phyloP scores from a whole-genome alignment of 1,140 invertebrate genomes.

The silkworm (Bombyx mori) region DNA sequence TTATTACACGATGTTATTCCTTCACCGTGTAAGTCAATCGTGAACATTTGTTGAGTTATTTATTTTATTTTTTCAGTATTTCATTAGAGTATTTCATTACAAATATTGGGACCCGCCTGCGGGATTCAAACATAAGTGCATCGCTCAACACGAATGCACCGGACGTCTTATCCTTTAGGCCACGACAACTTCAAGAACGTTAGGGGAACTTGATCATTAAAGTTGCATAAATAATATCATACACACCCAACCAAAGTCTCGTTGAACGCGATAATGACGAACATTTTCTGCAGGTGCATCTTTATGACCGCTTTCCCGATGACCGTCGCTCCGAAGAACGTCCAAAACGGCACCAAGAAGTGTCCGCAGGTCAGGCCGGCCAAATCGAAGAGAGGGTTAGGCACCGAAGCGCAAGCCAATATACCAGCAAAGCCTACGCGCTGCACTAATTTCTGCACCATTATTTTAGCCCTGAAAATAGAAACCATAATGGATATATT shows the following conservation, averaged over 20 bases:
- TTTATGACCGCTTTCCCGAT: slow-evolving; percentile 99
- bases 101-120: too few relatives aligned
- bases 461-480: slow-evolving; percentile 80
- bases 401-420: slow-evolving; percentile 96
- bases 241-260: slow-evolving; percentile 83
- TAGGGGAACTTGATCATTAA: too few relatives aligned
- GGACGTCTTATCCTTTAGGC: background rate
- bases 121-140: too few relatives aligned
- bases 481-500: too few relatives aligned
- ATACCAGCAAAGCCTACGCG: slow-evolving; percentile 98
- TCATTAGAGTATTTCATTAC: too few relatives aligned
- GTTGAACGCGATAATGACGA: slow-evolving; percentile 80
- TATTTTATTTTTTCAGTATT: too few relatives aligned
- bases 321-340: slow-evolving; percentile 99
- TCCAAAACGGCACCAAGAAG: slow-evolving; percentile 99
- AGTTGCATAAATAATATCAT: slow-evolving; percentile 1
- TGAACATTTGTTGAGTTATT: too few relatives aligned
- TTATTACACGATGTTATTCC: too few relatives aligned
- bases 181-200: background rate
- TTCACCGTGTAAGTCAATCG: too few relatives aligned
- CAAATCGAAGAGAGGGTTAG: slow-evolving; percentile 99
- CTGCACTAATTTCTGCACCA: slow-evolving; percentile 93
- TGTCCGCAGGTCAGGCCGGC: slow-evolving; percentile 99
- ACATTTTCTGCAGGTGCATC: slow-evolving; percentile 98
- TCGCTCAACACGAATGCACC: too few relatives aligned